Base-by-base conservation (phyloP, 1,140 invertebrate species). In the Phthorimaea operculella region DNA sequence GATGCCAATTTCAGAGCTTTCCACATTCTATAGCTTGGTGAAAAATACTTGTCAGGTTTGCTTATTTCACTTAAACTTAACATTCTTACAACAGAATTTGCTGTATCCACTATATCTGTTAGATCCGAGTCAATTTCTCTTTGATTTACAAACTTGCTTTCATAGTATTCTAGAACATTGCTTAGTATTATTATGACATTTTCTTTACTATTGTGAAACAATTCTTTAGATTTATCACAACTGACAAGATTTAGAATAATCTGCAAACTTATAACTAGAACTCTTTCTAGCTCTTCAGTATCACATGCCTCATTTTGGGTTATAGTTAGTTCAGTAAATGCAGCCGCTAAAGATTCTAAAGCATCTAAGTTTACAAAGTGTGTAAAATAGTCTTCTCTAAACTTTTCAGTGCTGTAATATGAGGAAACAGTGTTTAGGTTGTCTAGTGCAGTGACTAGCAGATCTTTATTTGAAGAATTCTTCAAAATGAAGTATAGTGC, bases 391-490 rank as follows among this genome's bases (percentile, higher is more conserved):
- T 74, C 58, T 39, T 57, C 62, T 55, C 79, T 65, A 15, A 62
- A 62, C 15, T 63, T 70, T n/a, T 74, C 76, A 52, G 64, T 71
- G 21, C 78, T 84, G 50, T 72, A 79, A 52, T 75, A 75, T 57
- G 74, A 72, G 63, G 88, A 84, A 3, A 89, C 74, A 28, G 87
- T 86, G 70, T 89, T 89, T 0, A 87, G 72, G 28, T 88, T 87
- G 62, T 89, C 88, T 14, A 90, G 72, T 0, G 87, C 84, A 51
- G 86, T 86, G 0, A 82, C 58, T 4, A 90, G 63, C 0, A 91
- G 63, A 33, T 89, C 87, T 79, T 89, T 88, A 64, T 90, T 91
- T 1, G 87, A 89, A 0, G 91, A 93, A 74, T 90, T 92, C 53
- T 83, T 85, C 48, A 93, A 74, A 58, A 93, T 90, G 64, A 90